Base-by-base conservation (phyloP, 2,113 vertebrate species). In the Conger conger region DNA sequence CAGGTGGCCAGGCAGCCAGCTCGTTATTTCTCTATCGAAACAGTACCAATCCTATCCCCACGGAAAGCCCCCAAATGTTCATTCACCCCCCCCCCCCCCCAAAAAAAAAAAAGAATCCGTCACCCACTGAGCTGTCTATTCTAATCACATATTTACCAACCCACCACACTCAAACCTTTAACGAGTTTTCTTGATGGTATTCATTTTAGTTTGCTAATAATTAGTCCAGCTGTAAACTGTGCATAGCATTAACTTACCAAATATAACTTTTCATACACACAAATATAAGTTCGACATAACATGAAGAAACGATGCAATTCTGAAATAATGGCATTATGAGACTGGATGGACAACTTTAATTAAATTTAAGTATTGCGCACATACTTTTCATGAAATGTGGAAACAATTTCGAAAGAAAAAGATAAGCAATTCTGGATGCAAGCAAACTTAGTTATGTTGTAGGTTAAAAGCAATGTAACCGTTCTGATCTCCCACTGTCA, bases 1-100 rank as follows among this genome's bases (percentile, higher is more conserved):
- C 94, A 95, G 94, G 94, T 95, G 94, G 94, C 92, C 93, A 90
- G 93, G 92, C 92, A 92, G 91, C 90, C 94, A 93, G 93, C 90
- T 76, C 50, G 89, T 88, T 92, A 81, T 92, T 90, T 86, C 86
- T 82, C 92, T 90, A 89, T 92, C 90, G 80, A 88, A 86, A 87
- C 82, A 53, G 87, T 92, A 92, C 91, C 90, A 91, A 88, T 87
- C 90, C 91, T 89, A 89, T 89, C 89, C 92, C 90, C 89, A 90
- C 93, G 92, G 91, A 94, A 94, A 94, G 85, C 90, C 93, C 91
- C 92, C 83, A 85, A 77, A 36, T 82, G 53, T 30, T 37, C 76
- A 50, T 17, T 57, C 76, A 50, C 33, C 35, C 77, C 88, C 90
- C 84, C 83, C 81, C 88, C n/a, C n/a, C n/a, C n/a, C n/a, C n/a